phyloP scores from a whole-genome alignment of 2,113 vertebrate species.

The Charadrius vociferus region DNA sequence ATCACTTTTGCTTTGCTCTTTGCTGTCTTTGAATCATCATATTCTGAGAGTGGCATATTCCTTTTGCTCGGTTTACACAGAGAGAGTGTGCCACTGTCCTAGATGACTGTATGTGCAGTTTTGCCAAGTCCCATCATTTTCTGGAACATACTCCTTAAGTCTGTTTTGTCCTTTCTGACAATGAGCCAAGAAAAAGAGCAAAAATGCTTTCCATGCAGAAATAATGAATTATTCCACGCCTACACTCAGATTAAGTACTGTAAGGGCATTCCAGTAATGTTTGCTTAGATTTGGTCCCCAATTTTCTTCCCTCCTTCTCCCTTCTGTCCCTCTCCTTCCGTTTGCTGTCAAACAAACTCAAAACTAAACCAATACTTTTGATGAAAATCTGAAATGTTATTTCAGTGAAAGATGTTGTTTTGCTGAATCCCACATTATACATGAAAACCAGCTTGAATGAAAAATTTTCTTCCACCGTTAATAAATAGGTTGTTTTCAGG shows the following conservation, averaged over 20 bases:
- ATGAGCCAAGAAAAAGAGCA: background rate
- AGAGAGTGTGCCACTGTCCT: background rate
- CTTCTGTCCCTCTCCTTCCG: background rate
- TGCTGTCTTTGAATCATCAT: background rate
- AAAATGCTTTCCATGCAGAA: background rate
- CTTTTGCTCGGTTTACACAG: background rate
- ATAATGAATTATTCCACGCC: background rate
- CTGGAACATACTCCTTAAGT: background rate
- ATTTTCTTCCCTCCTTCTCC: background rate
- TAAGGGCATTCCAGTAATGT: background rate
- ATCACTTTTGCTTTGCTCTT: background rate
- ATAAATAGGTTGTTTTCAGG: conserved; percentile 9
- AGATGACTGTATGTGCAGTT: background rate
- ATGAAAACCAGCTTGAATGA: background rate
- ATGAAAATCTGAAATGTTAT: background rate
- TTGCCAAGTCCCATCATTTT: background rate
- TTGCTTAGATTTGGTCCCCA: background rate
- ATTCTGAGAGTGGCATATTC: background rate
- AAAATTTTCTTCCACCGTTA: background rate
- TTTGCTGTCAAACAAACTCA: background rate
- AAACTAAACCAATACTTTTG: background rate
- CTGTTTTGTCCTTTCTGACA: background rate
- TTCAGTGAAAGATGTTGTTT: background rate
- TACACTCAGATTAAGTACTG: background rate
- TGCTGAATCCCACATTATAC: background rate